Percentiles rank a stretch among this genome's conserved stretches.
phyloP scores from a whole-genome alignment of 2,113 vertebrate species.

The Notothenia rossii region DNA sequence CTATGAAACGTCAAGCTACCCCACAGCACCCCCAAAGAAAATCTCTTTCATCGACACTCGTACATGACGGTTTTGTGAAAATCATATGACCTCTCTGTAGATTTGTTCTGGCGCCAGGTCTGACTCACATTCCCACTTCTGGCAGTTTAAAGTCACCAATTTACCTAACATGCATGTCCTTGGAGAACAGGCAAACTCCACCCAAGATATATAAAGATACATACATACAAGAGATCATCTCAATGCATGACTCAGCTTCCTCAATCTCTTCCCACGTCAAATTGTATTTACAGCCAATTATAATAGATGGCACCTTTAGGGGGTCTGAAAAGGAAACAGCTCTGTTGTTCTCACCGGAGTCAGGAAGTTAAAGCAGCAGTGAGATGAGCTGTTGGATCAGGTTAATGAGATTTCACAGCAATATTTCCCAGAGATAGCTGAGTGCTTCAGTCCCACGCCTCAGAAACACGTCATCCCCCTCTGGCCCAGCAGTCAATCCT shows the following conservation, averaged over 20 bases:
- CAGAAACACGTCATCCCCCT: neutral
- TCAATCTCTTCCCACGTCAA: conserved; percentile 16
- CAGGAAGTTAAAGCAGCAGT: conserved; percentile 36
- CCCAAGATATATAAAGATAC: neutral
- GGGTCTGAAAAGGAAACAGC: conserved; percentile 22
- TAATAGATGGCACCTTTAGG: conserved; percentile 31
- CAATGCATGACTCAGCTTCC: conserved; percentile 24
- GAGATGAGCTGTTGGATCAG: conserved; percentile 38
- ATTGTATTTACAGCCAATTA: conserved; percentile 34
- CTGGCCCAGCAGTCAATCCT: conserved; percentile 14
- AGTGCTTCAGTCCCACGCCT: conserved; percentile 17
- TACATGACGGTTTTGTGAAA: no score
- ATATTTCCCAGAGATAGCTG: conserved; percentile 9
- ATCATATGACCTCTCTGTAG: no score
- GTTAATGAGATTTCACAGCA: conserved; percentile 57
- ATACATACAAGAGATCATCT: neutral
- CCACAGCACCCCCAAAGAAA: no score
- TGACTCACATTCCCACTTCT: neutral
- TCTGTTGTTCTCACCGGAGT: conserved; percentile 13
- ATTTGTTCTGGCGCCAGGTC: no score
- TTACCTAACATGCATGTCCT: neutral
- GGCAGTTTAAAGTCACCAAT: neutral
- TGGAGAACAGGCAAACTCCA: neutral
- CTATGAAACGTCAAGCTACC: no score
- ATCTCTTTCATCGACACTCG: no score